phyloP scores from a whole-genome alignment of 2,113 vertebrate genomes.

The Nothoprocta perdicaria region DNA sequence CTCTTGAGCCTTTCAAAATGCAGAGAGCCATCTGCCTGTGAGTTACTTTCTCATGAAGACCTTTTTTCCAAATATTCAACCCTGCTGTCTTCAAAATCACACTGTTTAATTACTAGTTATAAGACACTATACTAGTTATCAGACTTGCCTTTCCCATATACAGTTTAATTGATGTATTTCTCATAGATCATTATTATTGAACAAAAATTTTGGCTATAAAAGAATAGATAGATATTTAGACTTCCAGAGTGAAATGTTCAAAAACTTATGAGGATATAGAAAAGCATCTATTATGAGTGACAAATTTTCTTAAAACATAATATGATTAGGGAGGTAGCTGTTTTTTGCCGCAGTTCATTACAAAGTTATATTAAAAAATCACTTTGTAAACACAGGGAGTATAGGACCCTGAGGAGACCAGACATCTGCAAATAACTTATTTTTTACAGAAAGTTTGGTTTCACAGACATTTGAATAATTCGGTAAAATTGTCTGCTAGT shows the following conservation, averaged over 20 bases:
- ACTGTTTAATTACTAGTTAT: neutral
- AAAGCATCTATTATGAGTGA: neutral
- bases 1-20: neutral
- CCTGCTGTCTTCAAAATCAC: rapidly evolving
- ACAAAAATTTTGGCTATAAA: neutral
- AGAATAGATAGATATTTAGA: neutral
- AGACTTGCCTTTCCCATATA: neutral
- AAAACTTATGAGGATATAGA: neutral
- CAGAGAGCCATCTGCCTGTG: neutral
- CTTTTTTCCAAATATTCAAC: neutral
- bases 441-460: neutral
- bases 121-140: neutral
- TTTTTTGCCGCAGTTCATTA: neutral
- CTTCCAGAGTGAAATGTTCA: neutral
- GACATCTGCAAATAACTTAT: neutral
- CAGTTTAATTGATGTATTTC: neutral
- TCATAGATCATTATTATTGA: neutral
- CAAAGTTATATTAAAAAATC: neutral
- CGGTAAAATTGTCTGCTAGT: neutral
- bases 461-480: neutral
- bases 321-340: neutral
- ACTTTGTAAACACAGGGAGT: neutral
- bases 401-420: neutral
- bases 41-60: neutral
- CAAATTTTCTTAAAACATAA: neutral